Conservation (phyloP, 92 coral and sea anemone genomes). For the Parazoanthus atlanticus region DNA sequence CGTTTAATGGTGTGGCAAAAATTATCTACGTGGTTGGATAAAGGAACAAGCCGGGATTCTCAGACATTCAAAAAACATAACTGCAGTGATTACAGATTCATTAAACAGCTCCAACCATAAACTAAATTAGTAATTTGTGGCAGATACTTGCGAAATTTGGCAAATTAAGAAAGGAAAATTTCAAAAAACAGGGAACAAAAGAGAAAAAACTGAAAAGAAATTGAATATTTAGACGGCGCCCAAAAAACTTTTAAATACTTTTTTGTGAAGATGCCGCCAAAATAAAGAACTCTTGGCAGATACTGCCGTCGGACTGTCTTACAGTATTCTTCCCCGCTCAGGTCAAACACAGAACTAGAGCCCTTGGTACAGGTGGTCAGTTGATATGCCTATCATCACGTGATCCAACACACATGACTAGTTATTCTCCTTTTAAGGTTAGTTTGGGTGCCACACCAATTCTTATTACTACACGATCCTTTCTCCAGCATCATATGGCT, state of each 20-base stretch:
- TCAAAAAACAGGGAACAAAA: not conserved
- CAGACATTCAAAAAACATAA: no score
- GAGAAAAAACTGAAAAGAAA: not conserved
- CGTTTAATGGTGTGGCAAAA: not conserved
- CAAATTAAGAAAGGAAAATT: not conserved
- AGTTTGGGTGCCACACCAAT: not conserved
- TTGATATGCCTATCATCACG: not conserved
- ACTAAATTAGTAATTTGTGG: not conserved
- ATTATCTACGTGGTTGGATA: not conserved
- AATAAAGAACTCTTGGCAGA: not conserved
- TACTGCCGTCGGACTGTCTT: not conserved
- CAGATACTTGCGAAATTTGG: no score
- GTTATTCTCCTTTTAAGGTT: not conserved
- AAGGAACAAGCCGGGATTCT: not conserved
- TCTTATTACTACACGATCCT: not conserved
- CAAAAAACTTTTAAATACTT: not conserved
- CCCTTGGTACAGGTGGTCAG: not conserved
- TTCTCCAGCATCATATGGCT: conserved; percentile 3
- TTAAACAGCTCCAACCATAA: not conserved
- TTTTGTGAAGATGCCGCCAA: not conserved
- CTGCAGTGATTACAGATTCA: not conserved
- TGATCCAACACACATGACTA: not conserved
- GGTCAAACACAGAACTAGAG: not conserved
- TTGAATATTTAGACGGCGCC: not conserved
- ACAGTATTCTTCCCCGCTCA: not conserved